These are phyloP conservation scores for Nasonia giraulti DNA, from an alignment of 1,140 invertebrate species.

Conservation along the genomic window DNA sequence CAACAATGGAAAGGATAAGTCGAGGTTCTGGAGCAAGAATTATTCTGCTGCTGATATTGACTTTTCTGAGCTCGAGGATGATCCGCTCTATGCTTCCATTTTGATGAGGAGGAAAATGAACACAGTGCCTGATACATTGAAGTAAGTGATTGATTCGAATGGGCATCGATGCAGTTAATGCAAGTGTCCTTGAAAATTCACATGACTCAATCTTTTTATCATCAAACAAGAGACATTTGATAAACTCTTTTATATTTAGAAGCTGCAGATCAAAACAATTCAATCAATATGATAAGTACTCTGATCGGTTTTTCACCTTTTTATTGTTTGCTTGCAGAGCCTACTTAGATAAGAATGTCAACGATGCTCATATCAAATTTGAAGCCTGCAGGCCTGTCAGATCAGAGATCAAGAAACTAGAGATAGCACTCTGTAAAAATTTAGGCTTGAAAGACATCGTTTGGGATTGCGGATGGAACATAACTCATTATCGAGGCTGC, in stretches of 20 bases:
- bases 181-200: not conserved
- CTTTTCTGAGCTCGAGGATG: slow-evolving; percentile 75
- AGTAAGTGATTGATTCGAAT: slow-evolving; percentile 58
- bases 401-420: slow-evolving; percentile 80
- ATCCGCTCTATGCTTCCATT: slow-evolving; percentile 74
- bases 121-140: slow-evolving; percentile 73
- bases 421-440: slow-evolving; percentile 74
- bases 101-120: slow-evolving; percentile 75
- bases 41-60: slow-evolving; percentile 64
- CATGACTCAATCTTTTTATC: not conserved
- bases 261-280: not conserved
- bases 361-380: slow-evolving; percentile 77
- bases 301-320: not conserved
- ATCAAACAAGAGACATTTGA: too few species aligned
- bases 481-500: slow-evolving; percentile 89
- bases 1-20: slow-evolving; percentile 54
- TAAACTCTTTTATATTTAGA: not conserved
- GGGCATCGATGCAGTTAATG: not conserved
- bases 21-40: slow-evolving; percentile 59
- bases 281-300: not conserved
- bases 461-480: slow-evolving; percentile 92
- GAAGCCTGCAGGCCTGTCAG: slow-evolving; percentile 78
- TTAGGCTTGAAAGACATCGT: slow-evolving; percentile 78
- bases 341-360: slow-evolving; percentile 81
- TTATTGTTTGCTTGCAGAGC: slow-evolving; percentile 65